A percentile compares a stretch with the other conserved stretches of the same genome.
Evolutionary conservation across 53 echinoderm and acorn worm genomes (phyloP).

Genomic region (Pentamera pediparva): DNA sequence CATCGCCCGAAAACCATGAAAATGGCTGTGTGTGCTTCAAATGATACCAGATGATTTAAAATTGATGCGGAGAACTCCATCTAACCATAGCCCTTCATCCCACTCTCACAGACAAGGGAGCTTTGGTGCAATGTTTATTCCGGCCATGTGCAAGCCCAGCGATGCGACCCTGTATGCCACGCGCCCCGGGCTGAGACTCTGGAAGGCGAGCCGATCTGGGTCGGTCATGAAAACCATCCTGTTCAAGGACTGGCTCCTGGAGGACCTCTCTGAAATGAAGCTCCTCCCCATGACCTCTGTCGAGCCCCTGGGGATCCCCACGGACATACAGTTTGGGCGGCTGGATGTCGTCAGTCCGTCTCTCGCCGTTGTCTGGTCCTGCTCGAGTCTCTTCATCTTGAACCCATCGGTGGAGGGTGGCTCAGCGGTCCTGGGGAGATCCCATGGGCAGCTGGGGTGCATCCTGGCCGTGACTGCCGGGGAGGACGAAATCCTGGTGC

Average conservation of each 20-base stretch:
- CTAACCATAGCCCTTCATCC: no score
- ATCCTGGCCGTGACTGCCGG: conserved; percentile 55
- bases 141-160: conserved; percentile 69
- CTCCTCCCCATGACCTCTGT: conserved; percentile 55
- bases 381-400: conserved; percentile 62
- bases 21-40: no score
- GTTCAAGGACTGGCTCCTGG: conserved; percentile 60
- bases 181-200: conserved; percentile 72
- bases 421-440: conserved; percentile 59
- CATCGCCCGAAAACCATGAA: no score
- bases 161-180: conserved; percentile 72
- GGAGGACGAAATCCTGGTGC: conserved; percentile 79
- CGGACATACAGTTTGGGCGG: conserved; percentile 73
- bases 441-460: conserved; percentile 65
- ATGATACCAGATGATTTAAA: no score
- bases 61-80: no score
- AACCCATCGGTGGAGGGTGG: conserved; percentile 50
- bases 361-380: conserved; percentile 65
- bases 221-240: conserved; percentile 66
- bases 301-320: not conserved
- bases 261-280: conserved; percentile 49
- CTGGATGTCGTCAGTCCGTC: conserved; percentile 49
- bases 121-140: conserved; percentile 79
- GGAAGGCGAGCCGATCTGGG: conserved; percentile 67
- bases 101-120: conserved; percentile 55